Base-by-base conservation (phyloP, 2,888 invertebrate species). In the Quadriops clusia region DNA sequence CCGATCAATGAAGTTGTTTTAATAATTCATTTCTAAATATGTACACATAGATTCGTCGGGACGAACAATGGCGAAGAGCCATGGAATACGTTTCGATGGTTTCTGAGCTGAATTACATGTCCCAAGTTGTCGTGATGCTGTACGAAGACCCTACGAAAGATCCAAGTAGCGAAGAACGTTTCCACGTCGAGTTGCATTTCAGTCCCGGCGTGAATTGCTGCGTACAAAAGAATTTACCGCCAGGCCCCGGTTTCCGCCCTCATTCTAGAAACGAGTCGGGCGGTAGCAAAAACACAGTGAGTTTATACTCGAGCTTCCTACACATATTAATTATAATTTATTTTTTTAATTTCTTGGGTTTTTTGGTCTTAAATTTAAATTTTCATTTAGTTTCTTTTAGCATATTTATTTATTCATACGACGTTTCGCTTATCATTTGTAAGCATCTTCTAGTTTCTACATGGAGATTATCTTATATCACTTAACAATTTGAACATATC, bases 111-210 rank as follows among this genome's bases (percentile, higher is more conserved):
- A 98, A 98, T 67, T 98, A 98, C 63, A 91, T 98, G 89, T 94
- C 95, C 3, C 97, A 98, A 63, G 87, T 98, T 35, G 95, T 95
- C 2, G 89, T 98, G 14, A 93, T 99, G 91, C 65, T 94, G 1
- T 99, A 98, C 55, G 98, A 98, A 64, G 98, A 99, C 63, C 95
- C 91, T 4, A 94, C 87, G 1, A 94, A 95, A 63, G 91, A 89
- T 63, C 84, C 83, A 0, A 74, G 72, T 30, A 90, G 90, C 0
- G 89, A 90, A 53, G 87, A 87, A 58, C 69, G 95, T 43, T 98
- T 97, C 59, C 98, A 98, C 59, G 90, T 99, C 28, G 98, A 98
- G 63, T 66, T 98, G 7, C 97, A 98, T 65, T 99, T 98, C 61
- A 97, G 95, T 61, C 97, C 98, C 0, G 98, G 98, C 34, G 91